A percentile compares a stretch with the other conserved stretches of the same genome.
These are phyloP conservation scores for Diloba caeruleocephala DNA, from an alignment of 2,888 invertebrate species.

Conservation along the genomic window DNA sequence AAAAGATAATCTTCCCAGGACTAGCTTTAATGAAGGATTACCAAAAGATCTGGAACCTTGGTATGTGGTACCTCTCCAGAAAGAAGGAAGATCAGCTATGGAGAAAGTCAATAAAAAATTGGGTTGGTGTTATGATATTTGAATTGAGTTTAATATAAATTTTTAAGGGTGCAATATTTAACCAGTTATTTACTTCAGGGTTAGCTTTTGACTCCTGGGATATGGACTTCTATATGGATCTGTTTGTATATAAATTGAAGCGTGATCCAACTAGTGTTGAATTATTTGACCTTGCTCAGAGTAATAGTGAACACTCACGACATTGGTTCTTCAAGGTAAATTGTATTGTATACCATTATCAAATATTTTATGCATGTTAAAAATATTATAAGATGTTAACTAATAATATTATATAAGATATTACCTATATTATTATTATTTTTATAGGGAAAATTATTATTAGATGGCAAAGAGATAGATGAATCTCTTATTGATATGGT, in stretches of 20 bases:
- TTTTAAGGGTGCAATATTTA: not conserved
- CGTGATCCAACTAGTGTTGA: conserved; percentile 99
- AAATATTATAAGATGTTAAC: no score
- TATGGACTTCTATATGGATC: conserved; percentile 95
- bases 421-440: conserved; percentile 16
- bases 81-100: conserved; percentile 93
- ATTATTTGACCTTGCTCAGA: conserved; percentile 99
- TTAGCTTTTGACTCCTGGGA: conserved; percentile 98
- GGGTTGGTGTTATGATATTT: conserved; percentile 85
- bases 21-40: conserved; percentile 91
- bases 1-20: conserved; percentile 89
- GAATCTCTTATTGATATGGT: conserved; percentile 97
- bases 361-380: conserved; percentile 1
- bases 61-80: conserved; percentile 95
- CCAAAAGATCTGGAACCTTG: conserved; percentile 91
- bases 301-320: conserved; percentile 99
- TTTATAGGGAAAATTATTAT: conserved; percentile 92
- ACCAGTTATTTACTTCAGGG: conserved; percentile 82
- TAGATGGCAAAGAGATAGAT: conserved; percentile 94
- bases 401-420: not conserved
- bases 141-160: not conserved
- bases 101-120: conserved; percentile 94
- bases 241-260: conserved; percentile 94
- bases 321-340: conserved; percentile 98
- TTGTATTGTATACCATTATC: conserved; percentile 34